A percentile compares a stretch with the other conserved stretches of the same genome.
Evolutionary conservation across 2,113 vertebrate genomes (phyloP).

Genomic region (Microtus pennsylvanicus): DNA sequence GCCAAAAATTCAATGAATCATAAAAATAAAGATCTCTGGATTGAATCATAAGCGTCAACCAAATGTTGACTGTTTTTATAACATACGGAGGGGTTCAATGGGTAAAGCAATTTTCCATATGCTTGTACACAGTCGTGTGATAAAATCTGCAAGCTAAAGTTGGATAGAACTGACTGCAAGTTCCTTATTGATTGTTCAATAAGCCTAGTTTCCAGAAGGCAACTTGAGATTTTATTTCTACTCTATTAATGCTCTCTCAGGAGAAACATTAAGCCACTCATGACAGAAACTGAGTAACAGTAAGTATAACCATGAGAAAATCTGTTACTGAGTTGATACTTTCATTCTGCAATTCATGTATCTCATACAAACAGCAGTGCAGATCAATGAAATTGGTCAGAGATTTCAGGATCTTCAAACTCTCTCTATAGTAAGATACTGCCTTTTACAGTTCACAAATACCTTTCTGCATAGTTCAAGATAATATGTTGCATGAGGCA

Average conservation of each 20-base stretch:
- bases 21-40: neutral
- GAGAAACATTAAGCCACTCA: conserved; percentile 11
- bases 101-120: neutral
- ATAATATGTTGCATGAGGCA: neutral
- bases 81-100: neutral
- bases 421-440: neutral
- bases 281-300: neutral
- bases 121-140: neutral
- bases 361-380: neutral
- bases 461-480: neutral
- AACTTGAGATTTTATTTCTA: conserved; percentile 21
- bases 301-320: too few species aligned
- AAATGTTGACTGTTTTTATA: neutral
- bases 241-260: neutral
- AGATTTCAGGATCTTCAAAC: neutral
- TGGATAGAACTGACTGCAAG: neutral
- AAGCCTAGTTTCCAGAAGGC: conserved; percentile 28
- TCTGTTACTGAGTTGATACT: neutral
- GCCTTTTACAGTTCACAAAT: conserved; percentile 10
- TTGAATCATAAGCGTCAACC: neutral
- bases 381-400: neutral
- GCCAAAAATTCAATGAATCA: neutral
- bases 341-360: neutral
- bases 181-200: conserved; percentile 50
- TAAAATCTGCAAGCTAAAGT: neutral